Base-by-base conservation (phyloP, 2,113 vertebrate genomes). In the Vulpes lagopus region DNA sequence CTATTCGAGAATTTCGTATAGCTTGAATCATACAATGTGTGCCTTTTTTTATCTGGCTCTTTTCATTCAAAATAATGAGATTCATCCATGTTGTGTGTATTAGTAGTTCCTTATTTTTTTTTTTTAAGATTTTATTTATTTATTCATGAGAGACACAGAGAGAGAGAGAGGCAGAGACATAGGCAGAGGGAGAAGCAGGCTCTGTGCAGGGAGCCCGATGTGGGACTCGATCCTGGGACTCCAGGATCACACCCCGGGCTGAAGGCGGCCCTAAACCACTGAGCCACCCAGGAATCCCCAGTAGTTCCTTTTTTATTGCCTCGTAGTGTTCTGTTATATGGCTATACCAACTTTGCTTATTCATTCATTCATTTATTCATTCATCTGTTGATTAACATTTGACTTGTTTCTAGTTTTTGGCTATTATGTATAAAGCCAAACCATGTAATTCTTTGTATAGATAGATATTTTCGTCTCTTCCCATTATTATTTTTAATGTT, bases 41-140 rank as follows among this genome's bases (percentile, higher is more conserved):
- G 11, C 38, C 38, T 71, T 67, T 84, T 76, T 51, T 20, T 73
- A 67, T 73, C 43, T 81, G 65, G 14, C 15, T 60, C 32, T 16
- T 59, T 89, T 96, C 65, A 35, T 43, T 92, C 65, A 73, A 73
- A 74, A 51, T 91, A 90, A n/a, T 71, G 55, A 86, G 20, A n/a
- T 81, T 62, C 10, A 23, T 91, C 43, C 62, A 71, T 43, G 27
- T 84, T 89, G 20, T 22, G 88, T 64, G 3, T 76, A 49, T 60
- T 23, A 38, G 43, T 51, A 35, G 11, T 30, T 49, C 32, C 67
- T 78, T 78, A 5, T 43, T 43, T 43, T 43, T 43, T 43, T 43
- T 43, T 43, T 43, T 43, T 43, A 43, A 43, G 43, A 43, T 43
- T 43, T 43, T 43, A 43, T 43, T 43, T 43, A 6, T 43, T 6